Evolutionary conservation across 2,113 vertebrate genomes (phyloP).

Genomic region (Tor tambroides): DNA sequence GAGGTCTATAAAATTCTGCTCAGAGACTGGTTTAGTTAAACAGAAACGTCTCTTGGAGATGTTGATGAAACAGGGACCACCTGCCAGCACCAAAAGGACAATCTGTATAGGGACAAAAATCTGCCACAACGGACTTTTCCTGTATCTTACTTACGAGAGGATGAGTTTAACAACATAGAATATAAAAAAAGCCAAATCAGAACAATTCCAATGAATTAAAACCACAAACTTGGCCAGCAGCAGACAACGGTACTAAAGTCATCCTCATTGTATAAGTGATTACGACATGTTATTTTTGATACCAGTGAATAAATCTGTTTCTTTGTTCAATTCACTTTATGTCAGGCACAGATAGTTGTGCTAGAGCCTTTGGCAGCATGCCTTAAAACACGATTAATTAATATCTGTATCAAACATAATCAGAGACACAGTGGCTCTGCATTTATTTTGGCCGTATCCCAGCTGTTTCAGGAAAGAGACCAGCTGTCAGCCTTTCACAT

Average conservation of each 20-base stretch:
- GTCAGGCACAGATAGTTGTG: conserved; percentile 57
- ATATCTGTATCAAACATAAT: conserved; percentile 58
- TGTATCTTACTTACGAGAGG: not conserved
- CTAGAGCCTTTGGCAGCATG: conserved; percentile 57
- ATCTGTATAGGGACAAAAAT: not conserved
- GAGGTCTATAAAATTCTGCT: not conserved
- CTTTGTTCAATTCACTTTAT: conserved; percentile 57
- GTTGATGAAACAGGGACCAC: not conserved
- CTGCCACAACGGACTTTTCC: not conserved
- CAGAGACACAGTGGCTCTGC: conserved; percentile 55
- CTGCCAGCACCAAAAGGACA: not conserved
- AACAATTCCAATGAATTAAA: conserved; percentile 9
- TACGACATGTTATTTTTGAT: conserved; percentile 61
- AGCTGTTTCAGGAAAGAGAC: not conserved
- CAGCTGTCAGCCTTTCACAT: not conserved
- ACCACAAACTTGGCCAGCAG: conserved; percentile 38
- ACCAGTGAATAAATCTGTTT: conserved; percentile 56
- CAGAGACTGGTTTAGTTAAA: not conserved
- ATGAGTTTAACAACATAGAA: not conserved
- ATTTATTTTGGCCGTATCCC: conserved; percentile 18
- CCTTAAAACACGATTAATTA: conserved; percentile 68
- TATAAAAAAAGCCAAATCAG: not conserved
- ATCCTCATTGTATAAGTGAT: conserved; percentile 57
- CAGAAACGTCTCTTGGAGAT: not conserved
- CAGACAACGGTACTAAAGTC: conserved; percentile 53